These are phyloP conservation scores for Aethina tumida DNA, from an alignment of 1,140 invertebrate genomes.

Conservation along the genomic window DNA sequence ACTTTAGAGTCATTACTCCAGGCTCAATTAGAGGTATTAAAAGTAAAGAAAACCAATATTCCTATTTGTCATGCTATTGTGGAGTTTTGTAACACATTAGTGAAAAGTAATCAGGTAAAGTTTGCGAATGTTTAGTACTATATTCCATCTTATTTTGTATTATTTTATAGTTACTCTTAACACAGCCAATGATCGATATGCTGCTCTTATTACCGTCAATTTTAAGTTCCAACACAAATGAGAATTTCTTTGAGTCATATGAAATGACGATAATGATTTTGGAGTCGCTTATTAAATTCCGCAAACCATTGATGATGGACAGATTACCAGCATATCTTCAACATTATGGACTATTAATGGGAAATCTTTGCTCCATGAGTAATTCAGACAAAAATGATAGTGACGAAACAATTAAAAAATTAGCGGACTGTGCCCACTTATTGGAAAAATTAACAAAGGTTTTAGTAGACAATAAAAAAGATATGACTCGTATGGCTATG, in stretches of 20 bases:
- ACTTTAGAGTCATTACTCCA: conserved; percentile 21
- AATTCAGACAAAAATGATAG: conserved; percentile 13
- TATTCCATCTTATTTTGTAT: conserved; percentile 9
- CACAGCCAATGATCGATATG: conserved; percentile 22
- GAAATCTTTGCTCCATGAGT: conserved; percentile 21
- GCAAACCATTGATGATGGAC: conserved; percentile 28
- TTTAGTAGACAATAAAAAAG: conserved; percentile 21
- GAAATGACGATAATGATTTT: conserved; percentile 17
- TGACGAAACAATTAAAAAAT: conserved; percentile 12
- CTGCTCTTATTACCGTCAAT: conserved; percentile 12
- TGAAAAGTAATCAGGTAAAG: too few species aligned
- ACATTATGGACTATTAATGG: conserved; percentile 24
- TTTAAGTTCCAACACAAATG: conserved; percentile 9
- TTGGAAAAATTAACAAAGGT: conserved; percentile 30
- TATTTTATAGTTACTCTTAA: conserved; percentile 26
- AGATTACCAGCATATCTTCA: conserved; percentile 27
- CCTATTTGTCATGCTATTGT: conserved; percentile 20
- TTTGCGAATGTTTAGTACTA: conserved; percentile 1
- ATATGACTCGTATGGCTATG: conserved; percentile 27
- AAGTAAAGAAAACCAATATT: conserved; percentile 19
- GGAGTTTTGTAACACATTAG: not conserved
- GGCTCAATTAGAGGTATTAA: conserved; percentile 10
- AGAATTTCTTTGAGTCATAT: conserved; percentile 19
- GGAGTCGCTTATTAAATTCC: conserved; percentile 24
- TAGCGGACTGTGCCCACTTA: conserved; percentile 25